Evolutionary conservation across 2,113 vertebrate genomes (phyloP), one percentile per base, ranked within the genome.

Genomic region (Salvelinus sp.): DNA sequence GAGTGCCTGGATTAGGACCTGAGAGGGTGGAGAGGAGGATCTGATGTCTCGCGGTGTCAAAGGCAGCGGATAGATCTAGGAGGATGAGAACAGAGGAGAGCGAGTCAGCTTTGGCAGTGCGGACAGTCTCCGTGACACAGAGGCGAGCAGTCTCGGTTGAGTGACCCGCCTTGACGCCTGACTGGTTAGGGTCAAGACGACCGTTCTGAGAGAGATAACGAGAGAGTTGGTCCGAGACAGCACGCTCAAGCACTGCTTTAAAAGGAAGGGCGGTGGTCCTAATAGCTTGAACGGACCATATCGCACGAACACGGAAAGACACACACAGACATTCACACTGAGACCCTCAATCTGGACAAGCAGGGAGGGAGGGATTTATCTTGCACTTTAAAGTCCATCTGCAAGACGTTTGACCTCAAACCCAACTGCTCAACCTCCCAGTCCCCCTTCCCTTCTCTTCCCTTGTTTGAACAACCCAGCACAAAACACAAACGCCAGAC

Each of bases 321-420:
- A 22, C 23, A 75, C 69, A 73, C 65, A 72, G 20, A 69, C 22
- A 47, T 63, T 73, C 66, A 64, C 69, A 63, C 69, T 30, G 91
- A 89, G 90, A 88, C 90, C 87, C 88, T 93, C 91, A 91, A 90
- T 92, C 89, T 92, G 91, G 90, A 92, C 87, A 83, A 70, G 27
- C 27, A 66, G 27, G 64, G 75, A 76, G 69, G 54, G 54, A 57
- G 81, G 85, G 89, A 92, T 94, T 93, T 91, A 91, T 91, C 90
- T 88, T 88, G 90, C 85, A 89, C 88, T 90, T 91, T 90, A 92
- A 92, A 93, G 88, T 91, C 90, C 88, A 92, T 93, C 90, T 93
- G 91, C 80, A 85, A 91, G 83, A 89, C 85, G 87, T 90, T 90
- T 87, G 83, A 86, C 87, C 82, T 78, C 82, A 83, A 83, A 91